Conservation (phyloP, 1,140 invertebrate species). For the Asbolus verrucosus region DNA sequence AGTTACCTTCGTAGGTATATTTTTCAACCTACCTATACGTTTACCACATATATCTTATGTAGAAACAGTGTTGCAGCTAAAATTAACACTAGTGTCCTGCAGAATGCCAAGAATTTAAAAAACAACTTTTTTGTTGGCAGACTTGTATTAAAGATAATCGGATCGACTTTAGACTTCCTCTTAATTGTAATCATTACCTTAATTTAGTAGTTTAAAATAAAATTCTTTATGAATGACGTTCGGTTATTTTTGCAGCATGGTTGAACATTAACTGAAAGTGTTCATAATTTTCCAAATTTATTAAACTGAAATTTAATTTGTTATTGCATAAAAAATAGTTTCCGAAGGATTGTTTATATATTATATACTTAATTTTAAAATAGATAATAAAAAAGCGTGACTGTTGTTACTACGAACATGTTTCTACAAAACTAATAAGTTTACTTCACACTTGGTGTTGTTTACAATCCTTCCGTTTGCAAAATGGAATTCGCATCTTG, state of each 20-base stretch:
- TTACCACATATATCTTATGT: neutral
- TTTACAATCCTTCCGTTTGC: no score
- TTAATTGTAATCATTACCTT: no score
- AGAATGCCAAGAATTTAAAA: constrained; percentile 30
- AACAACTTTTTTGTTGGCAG: constrained; percentile 25
- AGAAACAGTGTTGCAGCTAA: constrained; percentile 1
- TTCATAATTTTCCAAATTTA: neutral
- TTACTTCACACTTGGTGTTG: neutral
- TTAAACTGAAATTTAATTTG: neutral
- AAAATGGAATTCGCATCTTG: no score
- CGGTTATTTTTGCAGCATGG: neutral
- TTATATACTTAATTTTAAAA: neutral
- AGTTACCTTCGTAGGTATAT: no score
- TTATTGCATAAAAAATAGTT: neutral
- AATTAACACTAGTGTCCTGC: constrained; percentile 11
- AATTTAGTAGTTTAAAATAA: no score
- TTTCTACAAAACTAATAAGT: neutral
- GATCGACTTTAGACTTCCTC: neutral
- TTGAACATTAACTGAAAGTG: no score
- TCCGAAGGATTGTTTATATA: neutral
- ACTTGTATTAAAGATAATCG: neutral
- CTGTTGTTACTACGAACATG: neutral
- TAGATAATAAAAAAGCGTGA: neutral
- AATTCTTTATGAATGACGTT: no score
- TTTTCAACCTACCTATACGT: neutral